A percentile compares a stretch with the other conserved stretches of the same genome.
Evolutionary conservation across 30 jellyfish, hydroid and myxozoan species (phyloP).

Genomic region (Hydractinia echinata): DNA sequence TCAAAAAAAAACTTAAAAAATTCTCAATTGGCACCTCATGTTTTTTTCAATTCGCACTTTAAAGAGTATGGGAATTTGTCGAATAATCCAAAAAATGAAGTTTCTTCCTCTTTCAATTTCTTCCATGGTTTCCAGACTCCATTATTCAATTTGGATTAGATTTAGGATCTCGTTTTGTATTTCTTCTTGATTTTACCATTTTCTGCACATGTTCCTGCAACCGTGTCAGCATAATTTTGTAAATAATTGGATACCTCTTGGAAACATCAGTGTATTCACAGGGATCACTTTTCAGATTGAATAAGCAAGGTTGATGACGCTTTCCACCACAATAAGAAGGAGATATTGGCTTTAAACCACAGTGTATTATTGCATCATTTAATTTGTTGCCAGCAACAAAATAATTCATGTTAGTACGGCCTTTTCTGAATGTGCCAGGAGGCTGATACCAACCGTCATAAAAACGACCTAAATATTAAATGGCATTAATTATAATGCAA

Average conservation of each 20-base stretch:
- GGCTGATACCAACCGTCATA: slow-evolving; percentile 78
- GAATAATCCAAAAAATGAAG: background rate
- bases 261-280: slow-evolving; percentile 69
- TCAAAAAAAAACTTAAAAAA: too few species aligned
- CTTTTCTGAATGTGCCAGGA: slow-evolving; percentile 34
- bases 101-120: background rate
- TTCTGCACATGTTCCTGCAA: slow-evolving; percentile 46
- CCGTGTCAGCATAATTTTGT: slow-evolving; percentile 31
- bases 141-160: slow-evolving; percentile 63
- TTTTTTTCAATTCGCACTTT: too few species aligned
- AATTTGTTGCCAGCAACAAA: background rate
- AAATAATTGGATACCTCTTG: slow-evolving; percentile 13
- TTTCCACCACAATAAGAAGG: slow-evolving; percentile 48
- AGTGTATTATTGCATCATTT: slow-evolving; percentile 33
- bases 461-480: background rate
- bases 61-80: background rate
- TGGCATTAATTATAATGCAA: too few species aligned
- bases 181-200: slow-evolving; percentile 68
- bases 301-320: slow-evolving; percentile 58
- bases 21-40: too few species aligned
- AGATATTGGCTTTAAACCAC: slow-evolving; percentile 63
- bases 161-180: slow-evolving; percentile 62
- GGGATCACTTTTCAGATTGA: slow-evolving; percentile 57
- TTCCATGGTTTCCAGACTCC: slow-evolving; percentile 96
- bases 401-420: background rate